Base-by-base conservation (phyloP, 2,888 invertebrate genomes). In the Ochropleura plecta region DNA sequence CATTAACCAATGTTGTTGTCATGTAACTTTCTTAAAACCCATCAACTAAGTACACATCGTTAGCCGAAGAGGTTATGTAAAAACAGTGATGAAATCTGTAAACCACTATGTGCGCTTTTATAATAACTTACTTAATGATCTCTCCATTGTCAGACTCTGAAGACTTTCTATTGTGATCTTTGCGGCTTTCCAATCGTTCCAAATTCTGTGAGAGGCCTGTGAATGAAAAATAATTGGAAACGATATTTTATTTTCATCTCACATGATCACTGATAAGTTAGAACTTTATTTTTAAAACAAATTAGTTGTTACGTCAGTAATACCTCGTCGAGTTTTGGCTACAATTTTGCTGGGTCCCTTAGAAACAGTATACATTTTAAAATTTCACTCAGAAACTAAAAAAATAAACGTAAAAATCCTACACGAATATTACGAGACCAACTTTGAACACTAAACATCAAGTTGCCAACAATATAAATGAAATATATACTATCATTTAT, bases 261-360 rank as follows among this genome's bases (percentile, higher is more conserved):
- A 86, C 83, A 84, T 88, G 85, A 90, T 88, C 79, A 79, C 79
- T 81, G 74, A 85, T 73, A 79, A 81, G 77, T 76, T 83, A 63
- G 73, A 82, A 76, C 60, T 78, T 65, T 53, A 59, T 79, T 78
- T 76, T 68, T 16, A 73, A 70, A 76, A 70, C 63, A 73, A 76
- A 81, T 73, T 62, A 73, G 73, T n/a, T 70, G 30, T 42, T 59
- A 69, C 46, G 30, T 63, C 78, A 72, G 78, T 79, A 64, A 60
- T 92, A 98, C 98, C 98, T 97, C 98, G 97, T 90, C 98, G 97
- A 86, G 98, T 98, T 97, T 98, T 98, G 82, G 98, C 98, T 89
- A 98, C 98, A 93, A 98, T 98, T 97, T 98, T 98, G 95, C 98
- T 98, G 83, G 98, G 98, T 83, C 98, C 98, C 95, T 98, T 98